Base-by-base conservation (phyloP, 1,140 invertebrate genomes). In the Brachionus calyciflorus region DNA sequence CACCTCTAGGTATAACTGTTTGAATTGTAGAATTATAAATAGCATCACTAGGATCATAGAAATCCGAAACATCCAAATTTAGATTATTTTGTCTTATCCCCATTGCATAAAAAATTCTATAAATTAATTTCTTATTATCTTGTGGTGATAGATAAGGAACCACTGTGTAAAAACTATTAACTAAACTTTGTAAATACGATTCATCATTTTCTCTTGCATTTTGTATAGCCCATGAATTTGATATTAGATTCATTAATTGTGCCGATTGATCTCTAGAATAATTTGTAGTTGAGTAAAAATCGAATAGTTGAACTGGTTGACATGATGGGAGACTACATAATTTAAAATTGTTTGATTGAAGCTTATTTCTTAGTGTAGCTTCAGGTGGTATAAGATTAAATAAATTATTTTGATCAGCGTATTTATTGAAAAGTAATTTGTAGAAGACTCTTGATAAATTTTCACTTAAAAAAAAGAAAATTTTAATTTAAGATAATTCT, bases 381-480 rank as follows among this genome's bases (percentile, higher is more conserved):
- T 65, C 28, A n/a, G 5, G 21, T 24, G 60, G 60, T 41, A 41
- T 21, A 24, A 10, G 7, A 24, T 65, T 46, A 44, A 65, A 65
- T 28, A 65, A 44, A 65, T 65, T 19, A 44, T 65, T 65, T 44
- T 65, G 60, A 26, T 65, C 60, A 24, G 60, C 60, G 30, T 44
- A 65, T 3, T 65, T 65, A 14, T 65, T 44, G 17, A 65, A 44
- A 24, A 65, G 28, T 19, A 44, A 21, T 65, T 44, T 41, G 14
- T 65, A 65, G 5, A 46, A 3, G 44, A 65, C 24, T 65, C 17
- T 65, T 24, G 60, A 21, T 26, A 65, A 44, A 44, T 65, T 65
- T 24, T 24, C 7, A 24, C 60, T 65, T 24, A 26, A 55, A 28
- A 65, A 65, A 40, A 40, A 24, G 6, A 28, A 65, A 44, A 7